Base-by-base conservation (phyloP, 2,888 invertebrate genomes). In the Nemotelus nigrinus region DNA sequence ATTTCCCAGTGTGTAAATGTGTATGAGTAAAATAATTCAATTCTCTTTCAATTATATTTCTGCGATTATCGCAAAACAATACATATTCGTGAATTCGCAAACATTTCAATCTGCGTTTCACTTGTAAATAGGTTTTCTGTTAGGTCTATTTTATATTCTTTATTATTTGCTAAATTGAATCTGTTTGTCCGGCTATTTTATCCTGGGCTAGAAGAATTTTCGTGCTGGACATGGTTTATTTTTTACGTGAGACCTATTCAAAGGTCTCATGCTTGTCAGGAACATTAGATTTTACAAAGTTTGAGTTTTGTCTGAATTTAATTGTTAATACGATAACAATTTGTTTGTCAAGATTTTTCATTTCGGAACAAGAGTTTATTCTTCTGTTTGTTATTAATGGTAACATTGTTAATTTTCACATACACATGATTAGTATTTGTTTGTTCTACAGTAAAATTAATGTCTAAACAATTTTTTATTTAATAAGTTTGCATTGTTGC, bases 251-350 rank as follows among this genome's bases (percentile, higher is more conserved):
- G 48, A 53, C 50, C 68, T 68, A 39, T 71, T 43, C 25, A 7
- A 71, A 71, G 55, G 71, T 43, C 55, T 71, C 48, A 7, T 57
- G 57, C 53, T 55, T 71, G 8, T 53, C 71, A 71, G 71, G 71
- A 71, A 71, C 71, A 71, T 71, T 71, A 71, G 71, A 71, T 71
- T 71, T 50, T 68, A 25, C 41, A 53, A 55, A 53, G 44, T 71
- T 71, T 25, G 10, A 43, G 6, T 10, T 68, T 53, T 65, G 41
- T 63, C 8, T 47, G 3, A 25, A 25, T 25, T 53, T 53, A 1
- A 53, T 53, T 53, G 10, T 53, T 53, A 6, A 53, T 53, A 8
- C 53, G 53, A 8, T 53, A 58, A 10, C 39, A 58, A 5, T 58
- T 58, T 58, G 39, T 58, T 58, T n/a, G 25, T 25, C n/a, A 58